These are phyloP conservation scores for Lophura swinhoii DNA, from an alignment of 2,797 vertebrate genomes.

Conservation along the genomic window DNA sequence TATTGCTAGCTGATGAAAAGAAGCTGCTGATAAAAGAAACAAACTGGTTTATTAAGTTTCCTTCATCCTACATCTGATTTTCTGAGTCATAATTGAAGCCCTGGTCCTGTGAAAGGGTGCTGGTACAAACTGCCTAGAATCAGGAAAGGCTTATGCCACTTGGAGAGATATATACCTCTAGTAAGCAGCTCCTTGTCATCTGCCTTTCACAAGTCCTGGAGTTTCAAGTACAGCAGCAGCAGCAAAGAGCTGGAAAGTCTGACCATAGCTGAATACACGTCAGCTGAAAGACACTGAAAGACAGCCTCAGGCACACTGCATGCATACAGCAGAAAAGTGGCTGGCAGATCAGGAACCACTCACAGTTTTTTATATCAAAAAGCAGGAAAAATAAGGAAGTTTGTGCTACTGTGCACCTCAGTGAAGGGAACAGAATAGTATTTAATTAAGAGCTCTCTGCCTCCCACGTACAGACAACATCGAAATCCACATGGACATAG, in stretches of 20 bases:
- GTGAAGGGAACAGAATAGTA: constrained; percentile 58
- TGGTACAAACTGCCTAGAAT: not conserved
- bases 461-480: constrained; percentile 79
- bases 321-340: not conserved
- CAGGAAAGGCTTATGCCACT: not conserved
- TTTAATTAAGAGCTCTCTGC: constrained; percentile 77
- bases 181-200: not conserved
- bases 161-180: not conserved
- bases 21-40: constrained; percentile 8
- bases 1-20: constrained; percentile 26
- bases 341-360: constrained; percentile 48
- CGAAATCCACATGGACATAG: constrained; percentile 79
- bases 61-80: not conserved
- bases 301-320: constrained; percentile 22
- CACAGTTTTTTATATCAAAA: not conserved
- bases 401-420: constrained; percentile 24
- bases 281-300: constrained; percentile 55
- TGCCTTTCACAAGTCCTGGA: not conserved
- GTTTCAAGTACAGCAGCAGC: not conserved
- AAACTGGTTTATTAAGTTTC: not conserved
- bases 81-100: not conserved
- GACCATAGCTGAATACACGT: constrained; percentile 8
- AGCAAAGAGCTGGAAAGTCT: not conserved
- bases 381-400: constrained; percentile 13
- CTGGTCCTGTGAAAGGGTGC: accelerated